These are phyloP conservation scores for Bubo scandiacus DNA, from an alignment of 2,113 vertebrate species.

Conservation along the genomic window DNA sequence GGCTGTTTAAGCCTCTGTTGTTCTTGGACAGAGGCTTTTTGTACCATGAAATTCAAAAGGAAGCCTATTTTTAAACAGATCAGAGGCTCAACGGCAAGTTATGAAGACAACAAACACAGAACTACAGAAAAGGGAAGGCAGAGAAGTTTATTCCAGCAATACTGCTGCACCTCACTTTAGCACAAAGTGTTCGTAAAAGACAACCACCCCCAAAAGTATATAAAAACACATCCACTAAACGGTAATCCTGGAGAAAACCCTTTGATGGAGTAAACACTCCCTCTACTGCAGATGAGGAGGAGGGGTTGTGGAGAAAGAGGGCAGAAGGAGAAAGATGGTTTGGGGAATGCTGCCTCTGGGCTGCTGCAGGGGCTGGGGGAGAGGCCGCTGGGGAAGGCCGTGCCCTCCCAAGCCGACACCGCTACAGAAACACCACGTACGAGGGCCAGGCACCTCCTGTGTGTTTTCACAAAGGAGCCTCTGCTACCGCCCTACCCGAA, in stretches of 20 bases:
- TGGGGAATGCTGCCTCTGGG: background rate
- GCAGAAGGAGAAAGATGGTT: background rate
- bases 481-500: background rate
- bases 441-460: background rate
- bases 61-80: background rate
- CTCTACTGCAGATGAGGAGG: background rate
- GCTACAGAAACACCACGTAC: background rate
- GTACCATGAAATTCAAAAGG: background rate
- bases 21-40: background rate
- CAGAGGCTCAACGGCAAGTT: background rate
- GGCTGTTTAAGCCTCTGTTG: too few relatives aligned
- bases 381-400: background rate
- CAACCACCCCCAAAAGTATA: background rate
- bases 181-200: conserved; percentile 20
- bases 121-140: conserved; percentile 35
- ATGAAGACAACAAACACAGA: background rate
- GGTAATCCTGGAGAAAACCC: conserved; percentile 27
- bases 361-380: background rate
- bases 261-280: conserved; percentile 26
- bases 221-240: conserved; percentile 23
- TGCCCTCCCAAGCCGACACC: background rate
- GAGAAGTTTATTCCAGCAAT: conserved; percentile 68
- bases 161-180: background rate
- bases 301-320: background rate
- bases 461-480: background rate